Evolutionary conservation across 2,113 vertebrate genomes (phyloP), one percentile per base, ranked within the genome.

Genomic region (Lanius ludovicianus): DNA sequence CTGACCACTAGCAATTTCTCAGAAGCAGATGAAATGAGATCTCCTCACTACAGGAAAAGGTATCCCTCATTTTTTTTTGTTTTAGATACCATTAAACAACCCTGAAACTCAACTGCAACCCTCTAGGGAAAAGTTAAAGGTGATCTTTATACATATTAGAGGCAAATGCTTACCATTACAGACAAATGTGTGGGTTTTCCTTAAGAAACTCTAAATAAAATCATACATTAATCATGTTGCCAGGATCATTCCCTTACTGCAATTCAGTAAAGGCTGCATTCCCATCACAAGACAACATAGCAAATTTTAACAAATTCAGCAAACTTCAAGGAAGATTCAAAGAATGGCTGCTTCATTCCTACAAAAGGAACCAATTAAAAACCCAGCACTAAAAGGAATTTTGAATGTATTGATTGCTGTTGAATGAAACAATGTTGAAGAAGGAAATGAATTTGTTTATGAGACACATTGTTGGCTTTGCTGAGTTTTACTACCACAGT

Each of bases 371-470:
- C 68, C 39, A 55, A n/a, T 60, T 80, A 75, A 92, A 80, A 67
- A 41, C 5, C 23, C 25, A 37, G 31, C 11, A 52, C 41, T 42
- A 74, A 87, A 89, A 76, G 44, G 69, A 56, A 90, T 89, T 90
- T 87, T 80, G n/a, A 79, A 93, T 50, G 20, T 84, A 73, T 80
- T 92, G 59, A 73, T 80, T 92, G 59, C 50, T 93, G 46, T 75
- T 96, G 74, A 96, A 93, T 91, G 84, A 95, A 90, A 90, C 87
- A 94, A 80, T 91, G 93, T 91, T 94, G 87, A 90, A 96, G 75
- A 96, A 95, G 83, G 88, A 96, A 95, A 91, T 89, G 1, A 64
- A 93, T 75, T 95, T 95, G 92, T 96, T 97, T 96, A 95, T 81
- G 88, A 92, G 71, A 55, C 20, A 41, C 15, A 90, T 96, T 94